phyloP scores from a whole-genome alignment of 2,888 invertebrate species.

The Lasiommata megera region DNA sequence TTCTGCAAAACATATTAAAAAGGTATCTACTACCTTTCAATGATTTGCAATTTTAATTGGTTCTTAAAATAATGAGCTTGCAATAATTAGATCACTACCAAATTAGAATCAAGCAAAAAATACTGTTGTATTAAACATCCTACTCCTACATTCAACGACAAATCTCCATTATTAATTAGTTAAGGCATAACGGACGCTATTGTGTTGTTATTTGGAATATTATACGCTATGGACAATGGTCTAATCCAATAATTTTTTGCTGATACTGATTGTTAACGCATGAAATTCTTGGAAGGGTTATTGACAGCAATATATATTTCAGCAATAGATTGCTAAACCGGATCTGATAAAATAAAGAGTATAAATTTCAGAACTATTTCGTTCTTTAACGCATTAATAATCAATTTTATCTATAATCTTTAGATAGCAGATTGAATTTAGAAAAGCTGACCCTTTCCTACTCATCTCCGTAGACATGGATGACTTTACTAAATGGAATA shows the following conservation, averaged over 20 bases:
- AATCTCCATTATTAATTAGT: background rate
- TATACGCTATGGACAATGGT: background rate
- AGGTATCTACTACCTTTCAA: too few relatives aligned
- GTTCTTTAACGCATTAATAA: too few relatives aligned
- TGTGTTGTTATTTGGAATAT: constrained; percentile 1
- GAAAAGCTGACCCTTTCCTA: too few relatives aligned
- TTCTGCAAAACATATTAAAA: too few relatives aligned
- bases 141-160: background rate
- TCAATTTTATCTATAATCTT: too few relatives aligned
- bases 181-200: background rate
- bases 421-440: too few relatives aligned
- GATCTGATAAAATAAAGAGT: background rate
- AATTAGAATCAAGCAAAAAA: background rate
- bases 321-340: background rate
- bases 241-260: constrained; percentile 6
- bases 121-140: background rate
- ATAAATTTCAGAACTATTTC: too few relatives aligned
- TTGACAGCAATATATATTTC: background rate
- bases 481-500: too few relatives aligned
- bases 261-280: background rate
- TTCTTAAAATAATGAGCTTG: too few relatives aligned
- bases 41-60: background rate
- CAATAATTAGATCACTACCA: background rate
- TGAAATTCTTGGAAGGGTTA: constrained; percentile 3
- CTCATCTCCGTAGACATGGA: too few relatives aligned